phyloP scores from a whole-genome alignment of 2,888 invertebrate species.

The Gonocerus acuteangulatus region DNA sequence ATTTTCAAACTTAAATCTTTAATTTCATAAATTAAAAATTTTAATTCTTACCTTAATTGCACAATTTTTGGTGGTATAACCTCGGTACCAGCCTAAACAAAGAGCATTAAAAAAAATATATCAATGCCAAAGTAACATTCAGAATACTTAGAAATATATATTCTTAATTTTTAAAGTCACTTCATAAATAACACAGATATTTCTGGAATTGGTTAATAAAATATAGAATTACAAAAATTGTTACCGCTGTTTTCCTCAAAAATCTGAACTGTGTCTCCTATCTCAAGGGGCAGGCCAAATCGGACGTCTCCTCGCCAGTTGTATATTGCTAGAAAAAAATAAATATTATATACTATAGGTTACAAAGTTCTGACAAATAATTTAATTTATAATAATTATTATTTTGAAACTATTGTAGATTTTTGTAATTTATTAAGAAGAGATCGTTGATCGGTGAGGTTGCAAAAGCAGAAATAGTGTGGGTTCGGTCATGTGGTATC shows the following conservation, averaged over 20 bases:
- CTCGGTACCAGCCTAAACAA: constrained; percentile 72
- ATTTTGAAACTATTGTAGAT: too few relatives aligned
- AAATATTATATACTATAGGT: too few relatives aligned
- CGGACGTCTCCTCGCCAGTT: constrained; percentile 80
- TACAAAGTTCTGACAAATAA: too few relatives aligned
- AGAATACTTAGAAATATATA: too few relatives aligned
- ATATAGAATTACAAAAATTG: neutral
- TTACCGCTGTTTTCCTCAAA: constrained; percentile 79
- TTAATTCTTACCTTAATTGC: constrained; percentile 50
- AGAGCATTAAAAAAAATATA: constrained; percentile 28
- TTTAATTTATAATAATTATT: too few relatives aligned
- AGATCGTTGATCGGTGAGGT: too few relatives aligned
- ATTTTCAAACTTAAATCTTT: too few relatives aligned
- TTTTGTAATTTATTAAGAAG: too few relatives aligned
- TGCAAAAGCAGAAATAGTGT: too few relatives aligned
- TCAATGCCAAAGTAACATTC: neutral
- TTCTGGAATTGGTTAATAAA: neutral
- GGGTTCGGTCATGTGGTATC: too few relatives aligned
- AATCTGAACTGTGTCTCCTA: constrained; percentile 88
- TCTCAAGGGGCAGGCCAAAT: constrained; percentile 73
- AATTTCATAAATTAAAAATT: too few relatives aligned
- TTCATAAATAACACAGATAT: neutral
- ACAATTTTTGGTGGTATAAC: constrained; percentile 69
- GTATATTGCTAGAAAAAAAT: constrained; percentile 78
- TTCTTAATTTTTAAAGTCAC: too few relatives aligned